These are phyloP conservation scores for Coelopa frigida DNA, from an alignment of 1,140 invertebrate genomes.

Conservation along the genomic window DNA sequence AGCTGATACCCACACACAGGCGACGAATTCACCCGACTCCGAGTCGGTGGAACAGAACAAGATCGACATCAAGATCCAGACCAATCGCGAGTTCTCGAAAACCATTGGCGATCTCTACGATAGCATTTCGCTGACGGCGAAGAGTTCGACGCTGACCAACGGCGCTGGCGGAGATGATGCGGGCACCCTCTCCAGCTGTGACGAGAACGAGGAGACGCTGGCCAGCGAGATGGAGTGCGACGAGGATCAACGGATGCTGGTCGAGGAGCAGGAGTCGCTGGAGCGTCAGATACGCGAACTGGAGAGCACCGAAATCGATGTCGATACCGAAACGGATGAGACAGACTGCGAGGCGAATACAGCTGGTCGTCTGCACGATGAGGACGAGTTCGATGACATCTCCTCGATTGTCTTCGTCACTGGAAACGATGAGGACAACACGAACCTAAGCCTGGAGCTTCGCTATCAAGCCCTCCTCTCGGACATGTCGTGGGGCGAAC, in stretches of 20 bases:
- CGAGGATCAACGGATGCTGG: conserved; percentile 57
- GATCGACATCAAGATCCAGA: conserved; percentile 44
- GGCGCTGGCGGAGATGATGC: neutral
- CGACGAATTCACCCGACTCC: neutral
- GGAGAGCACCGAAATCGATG: conserved; percentile 70
- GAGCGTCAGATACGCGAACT: conserved; percentile 72
- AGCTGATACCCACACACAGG: too few species aligned
- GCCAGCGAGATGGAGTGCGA: conserved; percentile 36
- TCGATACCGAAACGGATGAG: conserved; percentile 74
- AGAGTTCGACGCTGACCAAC: conserved; percentile 14
- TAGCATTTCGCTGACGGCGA: conserved; percentile 25
- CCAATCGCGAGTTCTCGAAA: conserved; percentile 41
- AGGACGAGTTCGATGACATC: conserved; percentile 22
- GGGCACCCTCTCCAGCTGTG: conserved; percentile 25
- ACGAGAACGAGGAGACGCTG: conserved; percentile 39
- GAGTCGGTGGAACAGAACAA: conserved; percentile 28
- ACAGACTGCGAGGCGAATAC: conserved; percentile 51
- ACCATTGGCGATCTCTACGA: conserved; percentile 41
- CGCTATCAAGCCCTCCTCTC: conserved; percentile 66
- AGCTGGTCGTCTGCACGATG: conserved; percentile 31
- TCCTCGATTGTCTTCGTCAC: conserved; percentile 28
- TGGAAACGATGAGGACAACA: conserved; percentile 25
- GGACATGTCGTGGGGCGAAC: conserved; percentile 70
- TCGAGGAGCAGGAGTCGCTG: conserved; percentile 72
- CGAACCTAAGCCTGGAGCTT: conserved; percentile 49